Conservation (phyloP, 2,113 vertebrate genomes). For the Ondatra zibethicus region DNA sequence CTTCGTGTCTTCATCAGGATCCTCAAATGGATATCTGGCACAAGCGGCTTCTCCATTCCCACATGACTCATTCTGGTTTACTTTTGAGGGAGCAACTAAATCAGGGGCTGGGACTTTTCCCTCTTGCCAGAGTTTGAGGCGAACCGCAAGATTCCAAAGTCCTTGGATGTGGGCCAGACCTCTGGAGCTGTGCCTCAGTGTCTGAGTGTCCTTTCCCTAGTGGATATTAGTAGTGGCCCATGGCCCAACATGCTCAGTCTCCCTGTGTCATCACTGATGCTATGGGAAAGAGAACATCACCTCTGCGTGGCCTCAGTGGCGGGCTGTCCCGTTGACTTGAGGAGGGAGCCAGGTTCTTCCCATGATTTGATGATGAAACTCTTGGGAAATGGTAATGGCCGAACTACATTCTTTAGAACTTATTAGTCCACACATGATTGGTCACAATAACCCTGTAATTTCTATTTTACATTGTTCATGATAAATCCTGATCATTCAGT, state of each 20-base stretch:
- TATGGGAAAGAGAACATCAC: constrained; percentile 50
- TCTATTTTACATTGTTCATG: neutral
- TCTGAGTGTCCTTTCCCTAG: neutral
- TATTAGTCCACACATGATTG: constrained; percentile 45
- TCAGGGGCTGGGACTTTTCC: constrained; percentile 33
- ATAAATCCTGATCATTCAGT: neutral
- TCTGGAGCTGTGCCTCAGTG: neutral
- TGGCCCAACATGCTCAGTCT: neutral
- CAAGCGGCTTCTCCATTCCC: constrained; percentile 45
- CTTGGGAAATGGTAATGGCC: constrained; percentile 51
- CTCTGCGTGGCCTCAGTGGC: neutral
- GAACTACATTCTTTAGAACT: constrained; percentile 33
- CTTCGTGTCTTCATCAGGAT: neutral
- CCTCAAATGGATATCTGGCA: constrained; percentile 23
- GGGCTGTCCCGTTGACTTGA: neutral
- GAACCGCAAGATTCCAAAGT: constrained; percentile 63
- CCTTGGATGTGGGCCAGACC: neutral
- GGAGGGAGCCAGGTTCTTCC: constrained; percentile 60
- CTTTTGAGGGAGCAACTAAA: constrained; percentile 56
- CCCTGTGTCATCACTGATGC: neutral
- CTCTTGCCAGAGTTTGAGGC: constrained; percentile 46
- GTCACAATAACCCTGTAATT: neutral
- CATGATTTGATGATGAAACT: constrained; percentile 40
- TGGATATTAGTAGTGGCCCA: neutral
- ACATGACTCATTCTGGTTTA: constrained; percentile 71